Conservation (phyloP, 2,797 vertebrate genomes). For the Champsocephalus gunnari region DNA sequence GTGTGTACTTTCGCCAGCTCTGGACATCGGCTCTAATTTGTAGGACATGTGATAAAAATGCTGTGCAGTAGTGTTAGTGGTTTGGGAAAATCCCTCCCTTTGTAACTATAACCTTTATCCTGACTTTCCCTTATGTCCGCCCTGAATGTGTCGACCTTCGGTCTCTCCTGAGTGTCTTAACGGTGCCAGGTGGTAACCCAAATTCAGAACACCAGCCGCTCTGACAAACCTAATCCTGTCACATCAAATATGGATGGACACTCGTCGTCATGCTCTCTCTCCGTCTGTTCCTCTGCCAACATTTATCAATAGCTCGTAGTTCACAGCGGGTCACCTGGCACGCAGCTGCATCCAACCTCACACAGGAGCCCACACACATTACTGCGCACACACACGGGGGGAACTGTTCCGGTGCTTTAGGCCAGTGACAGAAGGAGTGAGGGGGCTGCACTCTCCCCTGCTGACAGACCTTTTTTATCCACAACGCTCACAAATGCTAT, state of each 20-base stretch:
- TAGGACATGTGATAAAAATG: no score
- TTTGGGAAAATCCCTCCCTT: constrained; percentile 8
- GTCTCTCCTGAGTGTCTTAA: constrained; percentile 33
- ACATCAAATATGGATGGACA: constrained; percentile 48
- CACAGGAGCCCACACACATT: constrained; percentile 24
- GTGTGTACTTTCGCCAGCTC: no score
- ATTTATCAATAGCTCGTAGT: constrained; percentile 75
- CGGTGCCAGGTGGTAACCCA: constrained; percentile 51
- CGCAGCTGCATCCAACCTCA: constrained; percentile 30
- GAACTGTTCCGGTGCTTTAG: constrained; percentile 63
- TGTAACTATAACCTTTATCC: constrained; percentile 9
- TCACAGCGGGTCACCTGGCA: constrained; percentile 64
- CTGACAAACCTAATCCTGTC: constrained; percentile 52
- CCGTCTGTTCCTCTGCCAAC: constrained; percentile 48
- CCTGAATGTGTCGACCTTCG: constrained; percentile 4
- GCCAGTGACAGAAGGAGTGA: constrained; percentile 77
- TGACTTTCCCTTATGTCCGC: not conserved
- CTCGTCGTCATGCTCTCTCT: constrained; percentile 21
- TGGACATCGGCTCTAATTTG: no score
- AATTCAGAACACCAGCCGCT: constrained; percentile 39
- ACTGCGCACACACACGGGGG: constrained; percentile 28
- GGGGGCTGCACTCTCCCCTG: constrained; percentile 61
- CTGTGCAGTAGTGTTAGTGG: not conserved
- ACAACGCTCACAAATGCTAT: constrained; percentile 3
- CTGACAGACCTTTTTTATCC: constrained; percentile 68